Evolutionary conservation across 2,888 invertebrate genomes (phyloP).

Genomic region (Anthoptus insignis): DNA sequence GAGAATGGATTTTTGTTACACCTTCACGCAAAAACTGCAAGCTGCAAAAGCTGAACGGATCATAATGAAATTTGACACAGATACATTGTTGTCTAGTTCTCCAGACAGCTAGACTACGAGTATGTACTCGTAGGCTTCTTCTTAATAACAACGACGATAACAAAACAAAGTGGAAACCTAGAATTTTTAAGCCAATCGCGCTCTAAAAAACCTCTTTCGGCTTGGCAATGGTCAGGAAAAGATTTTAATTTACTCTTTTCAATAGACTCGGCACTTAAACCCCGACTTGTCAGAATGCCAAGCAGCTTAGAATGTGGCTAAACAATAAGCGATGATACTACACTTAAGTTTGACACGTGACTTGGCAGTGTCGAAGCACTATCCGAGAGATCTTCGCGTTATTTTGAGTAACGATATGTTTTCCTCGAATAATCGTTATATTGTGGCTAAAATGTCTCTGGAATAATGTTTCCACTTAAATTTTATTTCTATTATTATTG

Average conservation of each 20-base stretch:
- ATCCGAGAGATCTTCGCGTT: neutral
- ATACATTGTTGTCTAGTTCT: too few species aligned
- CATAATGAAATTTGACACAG: too few species aligned
- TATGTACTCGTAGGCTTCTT: too few species aligned
- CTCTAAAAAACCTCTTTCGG: neutral
- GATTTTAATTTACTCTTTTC: constrained; percentile 13
- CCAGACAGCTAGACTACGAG: too few species aligned
- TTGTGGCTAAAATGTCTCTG: neutral
- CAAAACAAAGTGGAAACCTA: too few species aligned
- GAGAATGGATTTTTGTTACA: too few species aligned
- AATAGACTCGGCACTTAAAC: constrained; percentile 14
- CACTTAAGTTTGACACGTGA: constrained; percentile 11
- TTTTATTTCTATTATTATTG: too few species aligned
- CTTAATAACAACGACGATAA: too few species aligned
- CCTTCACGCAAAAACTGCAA: too few species aligned
- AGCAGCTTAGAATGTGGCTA: constrained; percentile 20
- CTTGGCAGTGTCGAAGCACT: neutral
- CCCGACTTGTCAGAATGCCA: constrained; percentile 23
- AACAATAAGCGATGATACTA: constrained; percentile 15
- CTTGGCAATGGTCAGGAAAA: constrained; percentile 10
- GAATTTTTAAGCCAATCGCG: neutral
- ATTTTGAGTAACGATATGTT: neutral
- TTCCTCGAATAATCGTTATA: neutral
- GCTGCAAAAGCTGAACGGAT: too few species aligned
- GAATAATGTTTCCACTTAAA: too few species aligned